These are phyloP conservation scores for Dicycla oo DNA, from an alignment of 2,888 invertebrate genomes.

Conservation along the genomic window DNA sequence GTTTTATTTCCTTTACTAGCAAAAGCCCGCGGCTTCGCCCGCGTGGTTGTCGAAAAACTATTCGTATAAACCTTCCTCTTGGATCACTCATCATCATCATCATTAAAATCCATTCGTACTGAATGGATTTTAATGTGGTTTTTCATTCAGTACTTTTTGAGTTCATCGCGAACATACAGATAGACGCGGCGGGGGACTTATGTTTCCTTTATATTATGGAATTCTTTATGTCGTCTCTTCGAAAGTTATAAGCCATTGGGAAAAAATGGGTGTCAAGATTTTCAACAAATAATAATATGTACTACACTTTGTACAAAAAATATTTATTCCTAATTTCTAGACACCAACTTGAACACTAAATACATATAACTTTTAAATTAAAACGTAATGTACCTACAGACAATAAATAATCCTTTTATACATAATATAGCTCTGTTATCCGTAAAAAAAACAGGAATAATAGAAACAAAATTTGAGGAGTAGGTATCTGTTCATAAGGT, in stretches of 20 bases:
- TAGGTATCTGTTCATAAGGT: too few relatives aligned
- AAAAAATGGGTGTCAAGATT: background rate
- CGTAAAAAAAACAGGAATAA: conserved; percentile 25
- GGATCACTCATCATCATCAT: too few relatives aligned
- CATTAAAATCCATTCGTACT: too few relatives aligned
- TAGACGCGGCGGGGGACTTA: too few relatives aligned
- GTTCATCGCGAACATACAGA: too few relatives aligned
- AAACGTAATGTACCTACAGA: conserved; percentile 23
- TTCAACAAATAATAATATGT: conserved; percentile 17
- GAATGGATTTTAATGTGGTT: too few relatives aligned
- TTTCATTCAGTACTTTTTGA: too few relatives aligned
- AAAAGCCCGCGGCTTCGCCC: too few relatives aligned
- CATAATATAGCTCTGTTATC: conserved; percentile 37
- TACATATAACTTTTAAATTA: conserved; percentile 22
- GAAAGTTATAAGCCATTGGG: background rate
- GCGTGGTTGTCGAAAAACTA: too few relatives aligned
- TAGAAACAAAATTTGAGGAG: conserved; percentile 16
- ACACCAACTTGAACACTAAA: conserved; percentile 50
- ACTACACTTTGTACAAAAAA: conserved; percentile 47
- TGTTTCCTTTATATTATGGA: background rate
- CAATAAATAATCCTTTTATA: conserved; percentile 47
- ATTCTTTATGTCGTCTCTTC: background rate
- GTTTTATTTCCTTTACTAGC: background rate
- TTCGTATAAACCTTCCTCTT: too few relatives aligned
- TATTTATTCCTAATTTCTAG: conserved; percentile 64